Percentiles rank a stretch among this genome's conserved stretches.
phyloP scores from a whole-genome alignment of 92 coral and sea anemone genomes.

The Ricordea florida region DNA sequence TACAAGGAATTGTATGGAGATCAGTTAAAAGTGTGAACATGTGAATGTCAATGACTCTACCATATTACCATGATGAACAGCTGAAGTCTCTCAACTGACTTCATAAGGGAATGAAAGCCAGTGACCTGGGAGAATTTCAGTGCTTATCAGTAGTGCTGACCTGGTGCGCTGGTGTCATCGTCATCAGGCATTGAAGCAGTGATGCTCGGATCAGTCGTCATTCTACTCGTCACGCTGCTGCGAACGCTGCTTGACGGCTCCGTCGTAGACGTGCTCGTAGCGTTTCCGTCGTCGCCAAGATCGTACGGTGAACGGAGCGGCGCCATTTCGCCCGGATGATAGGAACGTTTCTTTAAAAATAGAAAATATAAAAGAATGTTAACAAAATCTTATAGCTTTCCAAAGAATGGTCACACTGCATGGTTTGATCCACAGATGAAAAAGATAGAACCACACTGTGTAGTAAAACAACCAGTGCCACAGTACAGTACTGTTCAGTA shows the following conservation, averaged over 20 bases:
- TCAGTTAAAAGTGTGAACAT: no score
- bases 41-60: no score
- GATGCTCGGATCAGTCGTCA: constrained; percentile 33
- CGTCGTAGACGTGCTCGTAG: constrained; percentile 85
- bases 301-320: constrained; percentile 80
- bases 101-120: not conserved
- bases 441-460: no score
- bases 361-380: not conserved
- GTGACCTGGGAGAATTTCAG: not conserved
- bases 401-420: no score
- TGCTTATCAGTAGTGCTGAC: constrained; percentile 11
- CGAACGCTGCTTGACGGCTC: constrained; percentile 90
- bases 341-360: constrained; percentile 80
- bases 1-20: no score
- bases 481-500: no score
- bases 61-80: no score
- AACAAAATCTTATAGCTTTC: not conserved
- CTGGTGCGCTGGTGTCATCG: constrained; percentile 68
- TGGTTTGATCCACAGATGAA: no score
- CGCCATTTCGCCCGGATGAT: constrained; percentile 89
- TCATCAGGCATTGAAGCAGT: constrained; percentile 60
- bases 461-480: no score
- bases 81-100: no score
- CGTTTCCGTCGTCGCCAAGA: constrained; percentile 88
- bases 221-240: constrained; percentile 79